phyloP scores from a whole-genome alignment of 2,797 vertebrate species.

The Bradypodion pumilum region DNA sequence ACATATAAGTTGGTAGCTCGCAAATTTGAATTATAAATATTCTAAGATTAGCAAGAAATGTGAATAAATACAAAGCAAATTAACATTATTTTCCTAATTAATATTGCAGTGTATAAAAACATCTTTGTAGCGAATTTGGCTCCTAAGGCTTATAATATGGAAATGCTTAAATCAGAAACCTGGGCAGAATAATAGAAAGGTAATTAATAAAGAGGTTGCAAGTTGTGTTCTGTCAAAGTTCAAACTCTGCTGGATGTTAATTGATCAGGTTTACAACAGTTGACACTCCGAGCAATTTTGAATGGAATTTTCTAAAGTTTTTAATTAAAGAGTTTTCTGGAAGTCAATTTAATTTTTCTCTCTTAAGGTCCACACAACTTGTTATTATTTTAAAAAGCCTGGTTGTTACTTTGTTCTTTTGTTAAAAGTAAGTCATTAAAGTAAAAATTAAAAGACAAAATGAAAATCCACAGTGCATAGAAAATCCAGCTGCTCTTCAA shows the following conservation, averaged over 20 bases:
- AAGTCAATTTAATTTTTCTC: conserved; percentile 39
- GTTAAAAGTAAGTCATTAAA: conserved; percentile 70
- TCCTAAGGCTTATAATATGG: neutral
- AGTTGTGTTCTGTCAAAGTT: neutral
- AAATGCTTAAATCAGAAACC: rapidly evolving
- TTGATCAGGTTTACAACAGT: neutral
- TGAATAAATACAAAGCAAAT: neutral
- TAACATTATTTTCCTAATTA: neutral
- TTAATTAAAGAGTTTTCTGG: conserved; percentile 50
- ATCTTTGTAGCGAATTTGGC: neutral
- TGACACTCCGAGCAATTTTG: neutral
- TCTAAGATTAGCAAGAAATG: neutral
- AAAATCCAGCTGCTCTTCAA: conserved; percentile 69
- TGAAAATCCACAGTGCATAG: conserved; percentile 69
- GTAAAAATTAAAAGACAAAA: conserved; percentile 68
- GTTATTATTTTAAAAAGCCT: conserved; percentile 62
- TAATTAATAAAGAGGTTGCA: neutral
- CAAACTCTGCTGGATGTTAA: neutral
- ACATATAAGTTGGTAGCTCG: neutral
- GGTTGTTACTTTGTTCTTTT: conserved; percentile 67
- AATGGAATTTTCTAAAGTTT: conserved; percentile 44
- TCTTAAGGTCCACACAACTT: conserved; percentile 38
- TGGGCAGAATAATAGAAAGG: neutral
- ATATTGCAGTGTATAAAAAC: neutral
- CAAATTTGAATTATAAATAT: neutral